A percentile compares a stretch with the other conserved stretches of the same genome.
phyloP scores from a whole-genome alignment of 2,888 invertebrate species.

The Ommatoiulus sabulosus region DNA sequence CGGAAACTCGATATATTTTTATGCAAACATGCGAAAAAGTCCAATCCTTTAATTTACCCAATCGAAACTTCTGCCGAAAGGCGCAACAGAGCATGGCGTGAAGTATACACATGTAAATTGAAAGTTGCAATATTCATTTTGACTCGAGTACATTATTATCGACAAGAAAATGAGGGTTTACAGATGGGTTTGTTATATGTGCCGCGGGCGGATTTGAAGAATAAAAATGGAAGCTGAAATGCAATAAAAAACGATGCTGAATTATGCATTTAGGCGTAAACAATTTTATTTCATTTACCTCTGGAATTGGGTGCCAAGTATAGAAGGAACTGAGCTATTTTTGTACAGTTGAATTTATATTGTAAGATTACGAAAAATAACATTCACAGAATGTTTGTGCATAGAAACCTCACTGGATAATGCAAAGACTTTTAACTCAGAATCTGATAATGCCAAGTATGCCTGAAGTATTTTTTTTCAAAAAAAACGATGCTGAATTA shows the following conservation, averaged over 20 bases:
- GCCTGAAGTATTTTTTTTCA: too few relatives aligned
- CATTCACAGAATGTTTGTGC: too few relatives aligned
- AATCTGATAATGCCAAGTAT: too few relatives aligned
- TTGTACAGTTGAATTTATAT: too few relatives aligned
- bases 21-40: background rate
- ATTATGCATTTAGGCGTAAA: background rate
- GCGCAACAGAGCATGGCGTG: background rate
- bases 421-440: too few relatives aligned
- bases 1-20: background rate
- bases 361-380: too few relatives aligned
- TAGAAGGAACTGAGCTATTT: too few relatives aligned
- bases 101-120: constrained; percentile 11
- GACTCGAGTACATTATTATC: background rate
- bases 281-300: too few relatives aligned
- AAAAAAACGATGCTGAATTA: too few relatives aligned
- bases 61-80: background rate
- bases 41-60: background rate
- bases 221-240: background rate
- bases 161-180: background rate
- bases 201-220: background rate
- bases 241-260: background rate
- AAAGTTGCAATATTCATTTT: constrained; percentile 1
- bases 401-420: too few relatives aligned
- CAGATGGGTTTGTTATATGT: background rate
- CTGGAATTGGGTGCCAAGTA: too few relatives aligned